Evolutionary conservation across 2,113 vertebrate species (phyloP).

Genomic region (Falco punctatus): DNA sequence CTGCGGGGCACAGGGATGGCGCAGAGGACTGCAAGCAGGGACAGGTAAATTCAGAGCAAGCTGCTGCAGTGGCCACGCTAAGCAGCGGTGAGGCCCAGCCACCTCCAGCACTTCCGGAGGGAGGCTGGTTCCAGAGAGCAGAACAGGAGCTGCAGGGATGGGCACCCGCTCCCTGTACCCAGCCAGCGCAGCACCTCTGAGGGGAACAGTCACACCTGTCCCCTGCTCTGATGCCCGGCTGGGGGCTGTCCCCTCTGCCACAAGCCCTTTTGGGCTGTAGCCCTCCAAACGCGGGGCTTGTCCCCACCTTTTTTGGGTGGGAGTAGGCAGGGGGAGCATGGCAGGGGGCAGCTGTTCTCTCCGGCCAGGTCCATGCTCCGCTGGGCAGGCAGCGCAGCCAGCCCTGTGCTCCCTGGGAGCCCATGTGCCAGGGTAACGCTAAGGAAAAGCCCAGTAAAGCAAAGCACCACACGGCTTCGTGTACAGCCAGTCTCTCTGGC

Average conservation of each 20-base stretch:
- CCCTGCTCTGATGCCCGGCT: fast-evolving
- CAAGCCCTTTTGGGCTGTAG: background rate
- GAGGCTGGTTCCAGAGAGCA: background rate
- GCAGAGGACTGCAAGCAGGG: background rate
- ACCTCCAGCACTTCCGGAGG: fast-evolving
- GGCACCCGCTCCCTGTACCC: background rate
- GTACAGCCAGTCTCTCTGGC: background rate
- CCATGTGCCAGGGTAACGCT: background rate
- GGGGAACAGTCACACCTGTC: background rate
- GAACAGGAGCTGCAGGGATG: background rate
- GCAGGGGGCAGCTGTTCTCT: background rate
- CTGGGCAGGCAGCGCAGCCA: background rate
- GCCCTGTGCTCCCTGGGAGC: background rate
- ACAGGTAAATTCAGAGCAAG: background rate
- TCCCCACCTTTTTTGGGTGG: background rate
- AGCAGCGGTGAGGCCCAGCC: background rate
- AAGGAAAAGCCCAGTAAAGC: background rate
- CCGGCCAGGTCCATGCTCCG: background rate
- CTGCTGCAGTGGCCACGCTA: too few species aligned
- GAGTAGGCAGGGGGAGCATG: background rate
- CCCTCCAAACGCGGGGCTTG: background rate
- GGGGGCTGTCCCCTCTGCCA: background rate
- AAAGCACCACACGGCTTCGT: fast-evolving
- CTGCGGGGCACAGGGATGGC: background rate
- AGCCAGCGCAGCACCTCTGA: background rate